Conservation (phyloP, 2,888 invertebrate species). For the Boloria selene region DNA sequence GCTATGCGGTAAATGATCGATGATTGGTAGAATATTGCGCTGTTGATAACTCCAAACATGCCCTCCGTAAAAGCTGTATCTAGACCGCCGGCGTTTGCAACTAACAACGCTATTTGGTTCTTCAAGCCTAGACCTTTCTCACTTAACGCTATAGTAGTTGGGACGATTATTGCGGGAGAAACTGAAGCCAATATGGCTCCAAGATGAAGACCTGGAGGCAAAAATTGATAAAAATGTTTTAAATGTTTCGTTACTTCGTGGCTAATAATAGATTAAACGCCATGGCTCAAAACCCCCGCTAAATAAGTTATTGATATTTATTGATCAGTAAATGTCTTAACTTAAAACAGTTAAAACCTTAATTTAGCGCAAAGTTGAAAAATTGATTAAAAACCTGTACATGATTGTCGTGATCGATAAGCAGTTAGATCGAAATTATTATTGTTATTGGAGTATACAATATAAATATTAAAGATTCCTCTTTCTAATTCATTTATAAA, state of each 20-base stretch:
- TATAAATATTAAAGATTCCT: too few species aligned
- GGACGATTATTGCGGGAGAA: constrained; percentile 97
- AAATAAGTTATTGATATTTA: too few species aligned
- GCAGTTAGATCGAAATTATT: too few species aligned
- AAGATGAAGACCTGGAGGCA: constrained; percentile 84
- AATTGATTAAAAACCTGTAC: too few species aligned
- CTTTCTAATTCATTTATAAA: background rate
- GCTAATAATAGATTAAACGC: too few species aligned
- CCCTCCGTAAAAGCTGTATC: constrained; percentile 98
- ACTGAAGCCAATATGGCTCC: constrained; percentile 95
- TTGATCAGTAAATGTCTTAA: too few species aligned
- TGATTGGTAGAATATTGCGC: constrained; percentile 91
- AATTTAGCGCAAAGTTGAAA: too few species aligned
- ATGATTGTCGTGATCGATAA: too few species aligned
- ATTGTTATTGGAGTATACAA: too few species aligned
- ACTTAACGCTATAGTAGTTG: constrained; percentile 90
- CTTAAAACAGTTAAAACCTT: too few species aligned
- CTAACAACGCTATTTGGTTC: constrained; percentile 95
- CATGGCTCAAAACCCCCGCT: too few species aligned
- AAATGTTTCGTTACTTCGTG: background rate
- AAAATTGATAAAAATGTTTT: too few species aligned
- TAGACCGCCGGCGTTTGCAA: constrained; percentile 96
- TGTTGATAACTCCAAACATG: constrained; percentile 93
- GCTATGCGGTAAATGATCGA: constrained; percentile 80
- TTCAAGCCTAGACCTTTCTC: constrained; percentile 93